These are phyloP conservation scores for Leptobrachium ailaonicum DNA, from an alignment of 2,113 vertebrate genomes.

Conservation along the genomic window DNA sequence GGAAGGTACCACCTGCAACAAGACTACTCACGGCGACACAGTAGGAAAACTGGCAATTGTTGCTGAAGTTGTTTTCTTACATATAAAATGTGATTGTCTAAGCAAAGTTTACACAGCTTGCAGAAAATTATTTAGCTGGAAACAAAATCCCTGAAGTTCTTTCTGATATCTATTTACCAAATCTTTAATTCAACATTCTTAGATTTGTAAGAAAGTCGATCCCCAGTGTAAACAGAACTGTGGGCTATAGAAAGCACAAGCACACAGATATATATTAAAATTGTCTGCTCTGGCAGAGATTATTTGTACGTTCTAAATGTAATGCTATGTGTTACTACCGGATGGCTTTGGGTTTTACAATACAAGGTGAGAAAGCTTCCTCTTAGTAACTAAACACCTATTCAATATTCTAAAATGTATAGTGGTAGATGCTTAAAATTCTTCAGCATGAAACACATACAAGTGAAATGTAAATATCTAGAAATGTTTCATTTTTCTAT, in stretches of 20 bases:
- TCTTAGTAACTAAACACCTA: background rate
- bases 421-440: no score
- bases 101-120: slow-evolving; percentile 51
- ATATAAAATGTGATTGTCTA: slow-evolving; percentile 49
- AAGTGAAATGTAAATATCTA: no score
- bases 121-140: slow-evolving; percentile 20
- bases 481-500: no score
- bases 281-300: slow-evolving; percentile 28
- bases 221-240: slow-evolving; percentile 24
- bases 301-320: slow-evolving; percentile 1
- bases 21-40: slow-evolving; percentile 22
- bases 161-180: slow-evolving; percentile 41
- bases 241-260: slow-evolving; percentile 41
- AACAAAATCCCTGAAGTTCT: slow-evolving; percentile 43
- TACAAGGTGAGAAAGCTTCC: background rate
- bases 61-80: slow-evolving; percentile 34
- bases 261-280: slow-evolving; percentile 27
- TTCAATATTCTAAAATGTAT: no score
- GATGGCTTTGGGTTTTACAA: slow-evolving; percentile 8
- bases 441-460: no score
- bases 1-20: slow-evolving; percentile 27
- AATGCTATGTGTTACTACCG: slow-evolving; percentile 18
- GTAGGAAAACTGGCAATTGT: slow-evolving; percentile 27
- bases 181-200: slow-evolving; percentile 23
- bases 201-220: slow-evolving; percentile 30